Evolutionary conservation across 2,888 invertebrate species (phyloP).

Genomic region (Luperina testacea): DNA sequence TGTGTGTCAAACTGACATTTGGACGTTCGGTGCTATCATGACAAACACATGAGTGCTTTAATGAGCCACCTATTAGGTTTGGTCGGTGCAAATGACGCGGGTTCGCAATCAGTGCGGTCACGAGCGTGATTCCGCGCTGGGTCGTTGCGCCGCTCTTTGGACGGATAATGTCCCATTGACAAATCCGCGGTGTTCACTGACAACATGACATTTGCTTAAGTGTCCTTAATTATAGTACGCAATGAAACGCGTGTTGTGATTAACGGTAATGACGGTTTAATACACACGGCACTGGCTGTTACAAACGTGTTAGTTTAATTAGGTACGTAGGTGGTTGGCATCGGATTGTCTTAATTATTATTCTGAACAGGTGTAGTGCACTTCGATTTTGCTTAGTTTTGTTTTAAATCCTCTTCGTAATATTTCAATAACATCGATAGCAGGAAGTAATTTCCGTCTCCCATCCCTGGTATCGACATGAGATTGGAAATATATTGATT

Average conservation of each 20-base stretch:
- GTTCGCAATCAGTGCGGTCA: conserved; percentile 72
- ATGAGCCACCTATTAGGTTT: conserved; percentile 67
- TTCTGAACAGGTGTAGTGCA: background rate
- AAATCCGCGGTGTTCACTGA: conserved; percentile 65
- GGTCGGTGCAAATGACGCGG: conserved; percentile 65
- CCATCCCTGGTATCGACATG: background rate
- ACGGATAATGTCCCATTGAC: conserved; percentile 70
- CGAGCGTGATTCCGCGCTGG: conserved; percentile 72
- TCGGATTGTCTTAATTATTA: conserved; percentile 2
- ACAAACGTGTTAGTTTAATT: conserved; percentile 46
- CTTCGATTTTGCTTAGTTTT: background rate
- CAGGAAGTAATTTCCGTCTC: conserved; percentile 2
- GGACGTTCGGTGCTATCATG: conserved; percentile 46
- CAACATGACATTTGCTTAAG: conserved; percentile 66
- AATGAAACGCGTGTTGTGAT: conserved; percentile 62
- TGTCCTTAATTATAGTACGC: conserved; percentile 69
- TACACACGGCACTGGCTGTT: conserved; percentile 34
- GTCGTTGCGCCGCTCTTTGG: conserved; percentile 68
- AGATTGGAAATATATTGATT: conserved; percentile 1
- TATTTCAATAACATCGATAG: conserved; percentile 16
- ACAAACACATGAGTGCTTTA: conserved; percentile 59
- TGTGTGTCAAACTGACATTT: conserved; percentile 56
- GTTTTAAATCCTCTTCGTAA: background rate
- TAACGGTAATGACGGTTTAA: conserved; percentile 51
- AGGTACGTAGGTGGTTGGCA: background rate